Base-by-base conservation (phyloP, 2,888 invertebrate species). In the Tyria jacobaeae region DNA sequence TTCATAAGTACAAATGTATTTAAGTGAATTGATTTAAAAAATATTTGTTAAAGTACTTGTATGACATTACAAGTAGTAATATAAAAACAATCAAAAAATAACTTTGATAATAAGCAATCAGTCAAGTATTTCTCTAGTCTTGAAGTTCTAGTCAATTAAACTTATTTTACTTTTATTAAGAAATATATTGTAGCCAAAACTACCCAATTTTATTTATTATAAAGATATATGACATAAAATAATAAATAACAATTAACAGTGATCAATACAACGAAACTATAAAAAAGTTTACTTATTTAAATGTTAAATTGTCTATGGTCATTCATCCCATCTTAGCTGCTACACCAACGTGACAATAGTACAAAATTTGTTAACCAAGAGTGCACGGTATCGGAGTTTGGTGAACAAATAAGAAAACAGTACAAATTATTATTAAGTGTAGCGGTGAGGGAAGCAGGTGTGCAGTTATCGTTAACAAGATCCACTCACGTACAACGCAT, bases 351-450 rank as follows among this genome's bases (percentile, higher is more conserved):
- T 64, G 64, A 64, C 78, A 84, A 86, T 85, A 92, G 92, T 92
- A 92, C 91, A 91, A 92, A 44, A 90, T 75, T 77, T 83, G 85
- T 85, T 82, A 84, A 85, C 88, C 89, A 84, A 80, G 83, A 74
- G 56, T 71, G 85, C 70, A 87, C 75, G 84, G 77, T 86, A 90
- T 82, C 89, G 91, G 89, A 73, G 90, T 67, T 86, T 87, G 91
- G 90, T 89, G 84, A 83, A 88, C 84, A 86, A 83, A 80, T 82
- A 80, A 82, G 72, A 65, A 81, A 76, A 83, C 90, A 93, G 92
- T 93, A 93, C 92, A 93, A 93, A 93, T 91, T 93, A 92, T 86
- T 89, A 79, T 86, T 93, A 92, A 92, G 90, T 76, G 75, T 89
- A 89, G 86, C 64, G 72, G 83, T 81, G 78, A 83, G 80, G 79